Evolutionary conservation across 2,113 vertebrate species (phyloP).

Genomic region (Capreolus pygargus): DNA sequence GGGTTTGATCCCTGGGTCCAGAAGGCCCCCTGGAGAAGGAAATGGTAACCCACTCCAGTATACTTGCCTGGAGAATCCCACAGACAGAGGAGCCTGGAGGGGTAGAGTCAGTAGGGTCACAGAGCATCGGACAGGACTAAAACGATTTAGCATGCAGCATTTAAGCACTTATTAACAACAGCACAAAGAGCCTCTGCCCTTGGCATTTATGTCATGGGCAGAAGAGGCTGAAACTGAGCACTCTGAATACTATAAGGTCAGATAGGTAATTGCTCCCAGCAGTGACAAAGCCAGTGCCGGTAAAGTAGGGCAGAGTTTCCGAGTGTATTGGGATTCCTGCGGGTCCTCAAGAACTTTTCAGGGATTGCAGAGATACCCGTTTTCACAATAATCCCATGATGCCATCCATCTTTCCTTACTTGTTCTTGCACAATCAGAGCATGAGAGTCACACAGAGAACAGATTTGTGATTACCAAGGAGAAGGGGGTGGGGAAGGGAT

Average conservation of each 20-base stretch:
- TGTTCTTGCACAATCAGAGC: background rate
- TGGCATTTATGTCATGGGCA: background rate
- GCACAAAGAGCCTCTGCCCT: background rate
- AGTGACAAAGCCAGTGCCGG: background rate
- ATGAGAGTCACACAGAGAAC: background rate
- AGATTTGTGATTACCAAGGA: background rate
- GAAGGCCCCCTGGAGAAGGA: background rate
- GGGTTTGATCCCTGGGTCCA: background rate
- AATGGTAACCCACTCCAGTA: background rate
- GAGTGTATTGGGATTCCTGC: background rate
- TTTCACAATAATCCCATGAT: background rate
- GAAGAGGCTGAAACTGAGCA: background rate
- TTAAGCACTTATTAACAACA: background rate
- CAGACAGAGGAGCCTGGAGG: background rate
- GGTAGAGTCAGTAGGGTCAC: background rate
- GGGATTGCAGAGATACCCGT: background rate
- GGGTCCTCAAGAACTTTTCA: rapidly evolving
- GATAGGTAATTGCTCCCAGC: background rate
- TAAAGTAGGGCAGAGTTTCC: background rate
- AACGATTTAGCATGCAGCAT: background rate
- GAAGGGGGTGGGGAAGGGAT: background rate
- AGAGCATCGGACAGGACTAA: rapidly evolving
- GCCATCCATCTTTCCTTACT: background rate
- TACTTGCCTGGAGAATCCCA: background rate
- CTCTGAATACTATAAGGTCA: background rate